These are phyloP conservation scores for Poecile atricapillus DNA, from an alignment of 2,113 vertebrate species.

Conservation along the genomic window DNA sequence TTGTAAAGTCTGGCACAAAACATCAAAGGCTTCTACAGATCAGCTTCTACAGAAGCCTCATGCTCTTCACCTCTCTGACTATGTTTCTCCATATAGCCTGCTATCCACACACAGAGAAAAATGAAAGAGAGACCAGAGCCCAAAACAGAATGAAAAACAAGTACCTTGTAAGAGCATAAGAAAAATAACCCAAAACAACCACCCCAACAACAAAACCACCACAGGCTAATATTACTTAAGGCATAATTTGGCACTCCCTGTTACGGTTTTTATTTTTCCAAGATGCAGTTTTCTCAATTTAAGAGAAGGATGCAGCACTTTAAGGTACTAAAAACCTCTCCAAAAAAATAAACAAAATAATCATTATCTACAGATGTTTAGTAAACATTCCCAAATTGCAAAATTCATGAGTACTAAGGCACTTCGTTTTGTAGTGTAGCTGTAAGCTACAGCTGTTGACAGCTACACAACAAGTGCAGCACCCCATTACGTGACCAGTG, in stretches of 20 bases:
- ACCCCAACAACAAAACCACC: not conserved
- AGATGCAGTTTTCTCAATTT: not conserved
- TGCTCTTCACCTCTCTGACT: not conserved
- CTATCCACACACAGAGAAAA: not conserved
- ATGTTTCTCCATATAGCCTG: not conserved
- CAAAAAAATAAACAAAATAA: constrained; percentile 10
- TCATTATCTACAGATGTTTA: constrained; percentile 22
- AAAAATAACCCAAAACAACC: not conserved
- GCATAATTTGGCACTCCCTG: not conserved
- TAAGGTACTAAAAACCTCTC: constrained; percentile 17
- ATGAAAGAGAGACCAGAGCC: not conserved
- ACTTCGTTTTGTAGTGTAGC: not conserved
- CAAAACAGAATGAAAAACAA: not conserved
- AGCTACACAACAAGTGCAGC: constrained; percentile 1
- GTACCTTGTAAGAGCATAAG: not conserved
- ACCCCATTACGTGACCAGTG: constrained; percentile 25
- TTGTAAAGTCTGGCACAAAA: not conserved
- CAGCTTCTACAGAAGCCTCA: not conserved
- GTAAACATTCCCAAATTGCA: constrained; percentile 37
- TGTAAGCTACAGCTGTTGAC: not conserved
- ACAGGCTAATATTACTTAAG: not conserved
- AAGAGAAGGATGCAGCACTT: not conserved
- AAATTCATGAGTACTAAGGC: constrained; percentile 41
- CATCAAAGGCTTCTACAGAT: not conserved
- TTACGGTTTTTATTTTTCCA: not conserved